Base-by-base conservation (phyloP, 1,140 invertebrate genomes). In the Uloborus diversus region DNA sequence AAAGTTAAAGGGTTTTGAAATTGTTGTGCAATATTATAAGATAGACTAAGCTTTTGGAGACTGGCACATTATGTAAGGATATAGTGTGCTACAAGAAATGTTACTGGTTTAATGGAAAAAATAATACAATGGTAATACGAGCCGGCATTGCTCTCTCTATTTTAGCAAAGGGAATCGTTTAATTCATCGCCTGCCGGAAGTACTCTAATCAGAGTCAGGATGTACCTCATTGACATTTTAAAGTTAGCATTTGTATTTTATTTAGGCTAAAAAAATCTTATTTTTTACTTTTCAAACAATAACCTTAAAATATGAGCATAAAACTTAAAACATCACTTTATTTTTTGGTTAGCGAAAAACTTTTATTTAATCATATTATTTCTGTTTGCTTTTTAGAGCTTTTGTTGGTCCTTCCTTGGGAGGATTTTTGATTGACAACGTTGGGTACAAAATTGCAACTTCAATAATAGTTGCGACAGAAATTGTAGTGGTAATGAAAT, bases 331-430 rank as follows among this genome's bases (percentile, higher is more conserved):
- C 17, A 42, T 17, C 7, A 42, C 17, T 7, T 7, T 42, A 7
- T 17, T 9, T 42, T 42, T 42, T 9, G 17, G 37, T 9, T 42
- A 17, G 51, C 30, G 5, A n/a, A 28, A 30, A 13, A 30, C n/a
- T 25, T 64, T 64, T 11, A 25, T 27, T 9, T 30, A 27, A 30
- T 27, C 17, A 42, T 42, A 7, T 9, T 7, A 9, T 11, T 30
- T 64, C 4, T 33, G 14, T 57, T 32, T 20, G 23, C 70, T 51
- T 17, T 35, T n/a, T 20, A 79, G 79, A n/a, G 81, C 82, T 17
- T 83, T 83, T 56, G 3, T 83, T 23, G 82, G 82, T 1, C 82
- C 82, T 14, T 79, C 81, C 25, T 11, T 81, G 5, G 82, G 82
- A 42, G 82, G 82, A 56, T 35, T 71, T 66, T 35, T 83, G 7